These are phyloP conservation scores for Pseudomyrmex dendroicus DNA, from an alignment of 1,140 invertebrate genomes.

Conservation along the genomic window DNA sequence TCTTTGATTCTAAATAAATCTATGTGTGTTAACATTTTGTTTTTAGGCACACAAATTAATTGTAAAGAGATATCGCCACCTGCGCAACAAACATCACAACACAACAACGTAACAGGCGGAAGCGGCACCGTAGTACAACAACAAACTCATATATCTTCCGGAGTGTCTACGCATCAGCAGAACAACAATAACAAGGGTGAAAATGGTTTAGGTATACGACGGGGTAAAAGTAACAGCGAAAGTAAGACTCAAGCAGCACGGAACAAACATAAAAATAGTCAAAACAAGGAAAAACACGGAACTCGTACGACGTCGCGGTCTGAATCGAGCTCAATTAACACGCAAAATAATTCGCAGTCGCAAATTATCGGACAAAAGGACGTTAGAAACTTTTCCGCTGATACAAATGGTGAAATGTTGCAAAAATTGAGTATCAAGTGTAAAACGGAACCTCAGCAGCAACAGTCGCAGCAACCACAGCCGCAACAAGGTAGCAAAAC, in stretches of 20 bases:
- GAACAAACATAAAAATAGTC: constrained; percentile 84
- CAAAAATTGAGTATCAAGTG: constrained; percentile 79
- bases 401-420: constrained; percentile 75
- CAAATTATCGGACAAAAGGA: constrained; percentile 80
- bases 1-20: not conserved
- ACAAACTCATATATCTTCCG: constrained; percentile 73
- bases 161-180: constrained; percentile 76
- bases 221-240: constrained; percentile 84
- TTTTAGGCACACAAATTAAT: constrained; percentile 81
- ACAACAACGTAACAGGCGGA: constrained; percentile 75
- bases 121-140: constrained; percentile 76
- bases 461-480: constrained; percentile 63
- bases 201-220: constrained; percentile 76
- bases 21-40: constrained; percentile 11
- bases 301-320: constrained; percentile 79
- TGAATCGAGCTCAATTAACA: constrained; percentile 78
- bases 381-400: constrained; percentile 74
- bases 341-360: constrained; percentile 71
- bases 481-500: constrained; percentile 67
- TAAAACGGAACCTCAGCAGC: constrained; percentile 76
- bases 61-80: constrained; percentile 81
- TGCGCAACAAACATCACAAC: constrained; percentile 76
- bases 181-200: constrained; percentile 84
- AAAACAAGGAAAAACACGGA: constrained; percentile 84
- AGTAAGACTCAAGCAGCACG: constrained; percentile 83